Base-by-base conservation (phyloP, 2,113 vertebrate species). In the Motacilla alba region DNA sequence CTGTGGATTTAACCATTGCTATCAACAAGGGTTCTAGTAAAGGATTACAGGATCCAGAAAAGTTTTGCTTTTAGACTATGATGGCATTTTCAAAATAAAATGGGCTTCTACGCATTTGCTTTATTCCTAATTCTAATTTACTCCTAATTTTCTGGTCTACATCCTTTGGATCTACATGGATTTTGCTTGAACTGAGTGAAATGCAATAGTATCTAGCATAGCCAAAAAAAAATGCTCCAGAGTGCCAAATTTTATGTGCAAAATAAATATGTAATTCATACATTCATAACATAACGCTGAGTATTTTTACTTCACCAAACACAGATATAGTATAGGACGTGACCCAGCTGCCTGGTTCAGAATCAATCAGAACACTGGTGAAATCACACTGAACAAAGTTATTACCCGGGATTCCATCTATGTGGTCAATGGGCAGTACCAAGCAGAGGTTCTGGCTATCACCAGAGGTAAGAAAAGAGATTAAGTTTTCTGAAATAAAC, bases 331-430 rank as follows among this genome's bases (percentile, higher is more conserved):
- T 31, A 98, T 99, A 97, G 98, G 98, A 92, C 97, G 96, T 85
- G 99, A 99, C 94, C 98, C 98, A 91, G 98, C 96, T 79, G 99
- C 97, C 94, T 99, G 98, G 98, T 95, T 99, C 89, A 98, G 96
- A 83, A 97, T 99, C 66, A 98, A 99, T 92, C 97, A 97, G 79
- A 97, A 98, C 76, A 99, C 98, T 83, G 99, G 98, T 58, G 98
- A 99, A 94, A 98, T 99, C 75, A 98, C 95, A 87, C 97, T 99
- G 93, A 98, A 95, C 90, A 99, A 98, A 94, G 94, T 91, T 63
- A 98, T 99, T 89, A 97, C 98, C 90, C 94, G 97, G 93, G 98
- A 99, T 70, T 99, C 98, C 58, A 84, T 97, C n/a, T 98, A 98
- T 50, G 28, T 99, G 89, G 85, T 62, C 52, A 98, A 99, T 30